A percentile compares a stretch with the other conserved stretches of the same genome.
Evolutionary conservation across 2,888 invertebrate species (phyloP).

Genomic region (Cryptosula pallasiana): DNA sequence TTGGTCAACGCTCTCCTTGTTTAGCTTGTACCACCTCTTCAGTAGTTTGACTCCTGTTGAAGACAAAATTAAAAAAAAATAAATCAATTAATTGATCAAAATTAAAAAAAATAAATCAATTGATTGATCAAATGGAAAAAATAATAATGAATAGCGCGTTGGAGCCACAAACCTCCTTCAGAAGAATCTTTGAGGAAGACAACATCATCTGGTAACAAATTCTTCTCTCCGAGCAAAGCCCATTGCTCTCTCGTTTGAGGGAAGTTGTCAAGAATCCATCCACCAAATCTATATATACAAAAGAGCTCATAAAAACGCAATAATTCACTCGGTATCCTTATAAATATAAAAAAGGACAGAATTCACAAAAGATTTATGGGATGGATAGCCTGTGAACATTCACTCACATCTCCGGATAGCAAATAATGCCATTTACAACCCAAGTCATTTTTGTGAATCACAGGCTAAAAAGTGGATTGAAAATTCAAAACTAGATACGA

Average conservation of each 20-base stretch:
- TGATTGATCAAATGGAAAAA: not conserved
- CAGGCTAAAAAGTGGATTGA: too few species aligned
- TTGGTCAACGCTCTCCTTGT: slow-evolving; percentile 39
- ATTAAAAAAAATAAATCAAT: not conserved
- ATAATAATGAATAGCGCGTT: not conserved
- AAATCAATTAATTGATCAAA: not conserved
- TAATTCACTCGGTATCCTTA: too few species aligned
- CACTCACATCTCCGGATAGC: too few species aligned
- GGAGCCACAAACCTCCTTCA: slow-evolving; percentile 31
- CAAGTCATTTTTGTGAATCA: too few species aligned
- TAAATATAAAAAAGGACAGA: too few species aligned
- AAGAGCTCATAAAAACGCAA: too few species aligned
- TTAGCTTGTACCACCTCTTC: slow-evolving; percentile 41
- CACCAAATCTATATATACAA: slow-evolving; percentile 50
- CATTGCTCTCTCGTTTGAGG: slow-evolving; percentile 49
- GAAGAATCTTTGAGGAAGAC: slow-evolving; percentile 43
- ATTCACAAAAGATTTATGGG: too few species aligned
- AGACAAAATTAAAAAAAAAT: too few species aligned
- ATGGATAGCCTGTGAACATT: too few species aligned
- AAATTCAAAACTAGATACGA: too few species aligned
- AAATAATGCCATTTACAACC: too few species aligned
- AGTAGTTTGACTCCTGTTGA: slow-evolving; percentile 37
- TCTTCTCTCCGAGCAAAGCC: slow-evolving; percentile 46
- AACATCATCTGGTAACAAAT: slow-evolving; percentile 49
- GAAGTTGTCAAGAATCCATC: slow-evolving; percentile 53